phyloP scores from a whole-genome alignment of 1,140 invertebrate genomes.

The Lordiphosa stackelbergi region DNA sequence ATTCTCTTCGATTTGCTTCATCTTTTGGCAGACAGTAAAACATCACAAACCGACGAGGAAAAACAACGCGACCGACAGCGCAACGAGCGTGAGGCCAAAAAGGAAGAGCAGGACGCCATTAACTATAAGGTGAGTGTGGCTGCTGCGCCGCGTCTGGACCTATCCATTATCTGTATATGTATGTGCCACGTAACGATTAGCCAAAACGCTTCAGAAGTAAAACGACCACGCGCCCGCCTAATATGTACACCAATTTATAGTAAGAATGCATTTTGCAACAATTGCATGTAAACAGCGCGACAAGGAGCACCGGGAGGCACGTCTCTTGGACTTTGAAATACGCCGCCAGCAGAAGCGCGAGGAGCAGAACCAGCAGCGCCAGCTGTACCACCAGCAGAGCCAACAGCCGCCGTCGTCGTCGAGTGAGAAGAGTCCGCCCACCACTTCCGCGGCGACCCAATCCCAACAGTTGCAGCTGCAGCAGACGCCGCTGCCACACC shows the following conservation, averaged over 20 bases:
- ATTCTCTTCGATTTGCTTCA: not conserved
- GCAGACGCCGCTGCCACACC: conserved; percentile 32
- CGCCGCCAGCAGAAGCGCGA: conserved; percentile 76
- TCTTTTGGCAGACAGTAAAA: conserved; percentile 69
- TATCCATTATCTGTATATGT: conserved; percentile 7
- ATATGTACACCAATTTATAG: conserved; percentile 45
- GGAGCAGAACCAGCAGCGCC: conserved; percentile 73
- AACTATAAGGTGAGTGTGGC: conserved; percentile 76
- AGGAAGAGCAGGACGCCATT: conserved; percentile 76
- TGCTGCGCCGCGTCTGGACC: conserved; percentile 7
- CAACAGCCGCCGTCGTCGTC: conserved; percentile 39
- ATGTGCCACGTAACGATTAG: conserved; percentile 15
- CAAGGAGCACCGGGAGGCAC: conserved; percentile 76
- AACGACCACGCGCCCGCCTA: conserved; percentile 30
- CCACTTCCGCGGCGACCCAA: conserved; percentile 26
- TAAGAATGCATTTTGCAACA: conserved; percentile 75
- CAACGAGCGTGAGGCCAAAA: conserved; percentile 76
- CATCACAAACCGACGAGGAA: conserved; percentile 77
- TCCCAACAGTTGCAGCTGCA: conserved; percentile 41
- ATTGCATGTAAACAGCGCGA: conserved; percentile 76
- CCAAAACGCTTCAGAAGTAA: conserved; percentile 14
- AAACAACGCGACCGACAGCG: conserved; percentile 77
- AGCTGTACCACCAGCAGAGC: conserved; percentile 52
- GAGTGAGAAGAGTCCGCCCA: conserved; percentile 49
- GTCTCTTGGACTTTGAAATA: conserved; percentile 76